Conservation (phyloP, 2,888 invertebrate genomes). For the Drosophila falleni region DNA sequence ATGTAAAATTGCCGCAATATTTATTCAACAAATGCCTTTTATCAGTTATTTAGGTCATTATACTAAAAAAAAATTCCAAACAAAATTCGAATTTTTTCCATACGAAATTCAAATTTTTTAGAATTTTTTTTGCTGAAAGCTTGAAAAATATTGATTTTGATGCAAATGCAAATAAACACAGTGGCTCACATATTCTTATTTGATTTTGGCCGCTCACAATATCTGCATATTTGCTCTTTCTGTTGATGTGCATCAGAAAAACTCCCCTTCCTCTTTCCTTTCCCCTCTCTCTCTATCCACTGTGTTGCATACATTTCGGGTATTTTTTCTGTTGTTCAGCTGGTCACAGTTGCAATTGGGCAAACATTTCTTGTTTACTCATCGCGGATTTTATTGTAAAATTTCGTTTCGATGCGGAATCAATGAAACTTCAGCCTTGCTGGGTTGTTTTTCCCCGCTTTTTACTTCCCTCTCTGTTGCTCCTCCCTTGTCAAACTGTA, state of each 20-base stretch:
- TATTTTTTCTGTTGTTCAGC: conserved; percentile 10
- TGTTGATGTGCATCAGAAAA: conserved; percentile 1
- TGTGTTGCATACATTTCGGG: conserved; percentile 2
- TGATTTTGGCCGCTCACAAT: conserved; percentile 12
- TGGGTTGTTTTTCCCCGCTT: not conserved
- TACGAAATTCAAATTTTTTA: too few relatives aligned
- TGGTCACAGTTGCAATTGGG: conserved; percentile 44
- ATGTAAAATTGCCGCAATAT: too few relatives aligned
- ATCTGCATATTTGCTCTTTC: conserved; percentile 7
- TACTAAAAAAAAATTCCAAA: too few relatives aligned
- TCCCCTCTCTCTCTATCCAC: too few relatives aligned
- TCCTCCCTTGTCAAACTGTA: conserved; percentile 13
- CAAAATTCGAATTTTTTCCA: too few relatives aligned
- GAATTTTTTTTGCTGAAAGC: not conserved
- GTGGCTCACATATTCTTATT: conserved; percentile 14
- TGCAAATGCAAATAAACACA: conserved; percentile 18
- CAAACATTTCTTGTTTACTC: conserved; percentile 38
- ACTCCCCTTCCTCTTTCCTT: not conserved
- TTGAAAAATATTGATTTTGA: conserved; percentile 7
- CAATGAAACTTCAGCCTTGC: conserved; percentile 6
- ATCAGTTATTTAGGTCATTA: too few relatives aligned
- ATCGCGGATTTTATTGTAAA: conserved; percentile 51
- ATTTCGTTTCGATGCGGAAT: conserved; percentile 32
- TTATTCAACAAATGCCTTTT: too few relatives aligned
- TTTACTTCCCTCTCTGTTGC: not conserved